phyloP scores from a whole-genome alignment of 2,888 invertebrate species.

The Venusia cambrica region DNA sequence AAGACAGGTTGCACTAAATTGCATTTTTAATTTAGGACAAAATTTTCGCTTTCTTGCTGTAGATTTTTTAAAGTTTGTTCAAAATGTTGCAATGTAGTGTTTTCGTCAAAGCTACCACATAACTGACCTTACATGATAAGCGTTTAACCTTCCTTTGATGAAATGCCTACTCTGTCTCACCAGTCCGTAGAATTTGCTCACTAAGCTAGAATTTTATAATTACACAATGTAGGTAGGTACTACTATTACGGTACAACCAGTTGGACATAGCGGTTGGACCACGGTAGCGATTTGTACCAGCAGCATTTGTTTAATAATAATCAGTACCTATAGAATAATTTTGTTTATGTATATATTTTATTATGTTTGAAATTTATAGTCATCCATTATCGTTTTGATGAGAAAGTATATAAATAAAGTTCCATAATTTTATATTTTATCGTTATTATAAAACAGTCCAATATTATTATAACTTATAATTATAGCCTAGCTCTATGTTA shows the following conservation, averaged over 20 bases:
- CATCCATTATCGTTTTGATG: conserved; percentile 28
- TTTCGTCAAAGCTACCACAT: no score
- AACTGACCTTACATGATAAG: no score
- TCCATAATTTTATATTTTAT: conserved; percentile 29
- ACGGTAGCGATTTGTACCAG: conserved; percentile 51
- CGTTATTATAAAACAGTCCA: conserved; percentile 17
- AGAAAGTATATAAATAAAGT: conserved; percentile 33
- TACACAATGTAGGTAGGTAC: no score
- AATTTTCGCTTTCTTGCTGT: conserved; percentile 20
- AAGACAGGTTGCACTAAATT: conserved; percentile 52
- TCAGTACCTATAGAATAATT: no score
- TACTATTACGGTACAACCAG: no score
- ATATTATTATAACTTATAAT: conserved; percentile 10
- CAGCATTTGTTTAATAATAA: conserved; percentile 60
- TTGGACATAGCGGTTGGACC: no score
- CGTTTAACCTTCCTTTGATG: no score
- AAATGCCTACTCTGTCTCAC: no score
- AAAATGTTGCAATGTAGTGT: no score
- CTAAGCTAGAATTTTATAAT: no score
- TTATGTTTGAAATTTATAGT: conserved; percentile 16
- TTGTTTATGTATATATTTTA: conserved; percentile 7
- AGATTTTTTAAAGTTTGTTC: no score
- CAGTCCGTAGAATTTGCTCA: no score
- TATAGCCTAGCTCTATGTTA: conserved; percentile 21
- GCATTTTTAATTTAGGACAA: conserved; percentile 42